Conservation (phyloP, 1,140 invertebrate species). For the Asbolus verrucosus region DNA sequence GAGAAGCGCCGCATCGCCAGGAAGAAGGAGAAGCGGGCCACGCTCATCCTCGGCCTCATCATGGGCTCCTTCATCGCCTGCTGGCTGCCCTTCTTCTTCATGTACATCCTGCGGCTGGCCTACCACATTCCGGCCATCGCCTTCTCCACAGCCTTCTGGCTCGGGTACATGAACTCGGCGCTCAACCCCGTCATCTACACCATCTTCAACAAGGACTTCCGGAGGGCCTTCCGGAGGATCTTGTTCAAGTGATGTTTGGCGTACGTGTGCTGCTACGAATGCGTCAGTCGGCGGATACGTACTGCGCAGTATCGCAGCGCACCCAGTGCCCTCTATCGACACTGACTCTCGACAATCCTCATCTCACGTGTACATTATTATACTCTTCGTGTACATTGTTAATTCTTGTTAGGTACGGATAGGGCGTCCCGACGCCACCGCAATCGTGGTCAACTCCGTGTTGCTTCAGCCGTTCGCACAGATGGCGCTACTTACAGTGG, state of each 20-base stretch:
- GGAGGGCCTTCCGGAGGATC: conserved; percentile 93
- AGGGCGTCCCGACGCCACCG: too few relatives aligned
- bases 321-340: conserved; percentile 67
- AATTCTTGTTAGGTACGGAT: conserved; percentile 27
- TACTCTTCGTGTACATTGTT: not conserved
- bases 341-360: conserved; percentile 51
- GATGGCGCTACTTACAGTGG: not conserved
- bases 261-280: conserved; percentile 79
- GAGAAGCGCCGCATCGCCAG: conserved; percentile 94
- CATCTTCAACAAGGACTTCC: conserved; percentile 99
- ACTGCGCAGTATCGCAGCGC: conserved; percentile 71
- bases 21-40: conserved; percentile 97
- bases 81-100: conserved; percentile 98
- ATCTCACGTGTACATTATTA: conserved; percentile 22
- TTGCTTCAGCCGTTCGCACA: not conserved
- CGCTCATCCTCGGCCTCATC: conserved; percentile 95
- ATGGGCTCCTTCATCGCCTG: conserved; percentile 99
- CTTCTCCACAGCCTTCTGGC: conserved; percentile 97
- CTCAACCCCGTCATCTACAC: conserved; percentile 98
- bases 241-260: conserved; percentile 92
- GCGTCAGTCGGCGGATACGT: conserved; percentile 71
- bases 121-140: conserved; percentile 85
- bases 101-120: conserved; percentile 89
- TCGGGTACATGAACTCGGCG: conserved; percentile 97
- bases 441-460: conserved; percentile 21